A percentile compares a stretch with the other conserved stretches of the same genome.
Evolutionary conservation across 2,888 invertebrate species (phyloP).

Genomic region (Noctua janthina): DNA sequence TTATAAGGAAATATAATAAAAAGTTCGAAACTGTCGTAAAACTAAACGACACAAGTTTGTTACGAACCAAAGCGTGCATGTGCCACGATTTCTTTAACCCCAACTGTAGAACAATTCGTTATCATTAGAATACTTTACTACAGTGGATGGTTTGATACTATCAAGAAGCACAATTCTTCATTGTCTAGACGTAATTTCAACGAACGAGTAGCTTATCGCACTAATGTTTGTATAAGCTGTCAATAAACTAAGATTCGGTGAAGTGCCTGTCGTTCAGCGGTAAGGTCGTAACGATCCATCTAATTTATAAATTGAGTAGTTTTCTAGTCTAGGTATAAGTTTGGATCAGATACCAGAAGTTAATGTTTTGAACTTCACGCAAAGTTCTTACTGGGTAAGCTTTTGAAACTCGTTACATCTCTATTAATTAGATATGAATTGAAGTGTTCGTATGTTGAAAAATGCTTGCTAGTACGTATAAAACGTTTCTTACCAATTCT

Average conservation of each 20-base stretch:
- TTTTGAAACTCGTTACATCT: slow-evolving; percentile 9
- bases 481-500: not conserved
- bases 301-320: slow-evolving; percentile 32
- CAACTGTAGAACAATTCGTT: slow-evolving; percentile 45
- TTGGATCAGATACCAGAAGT: slow-evolving; percentile 40
- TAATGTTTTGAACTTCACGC: slow-evolving; percentile 9
- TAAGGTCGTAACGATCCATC: slow-evolving; percentile 22
- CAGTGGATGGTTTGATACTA: slow-evolving; percentile 9
- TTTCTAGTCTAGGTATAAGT: slow-evolving; percentile 30
- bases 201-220: slow-evolving; percentile 62
- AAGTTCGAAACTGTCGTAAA: slow-evolving; percentile 56
- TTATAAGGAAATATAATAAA: slow-evolving; percentile 26
- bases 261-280: slow-evolving; percentile 24
- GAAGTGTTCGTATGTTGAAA: not conserved
- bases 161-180: slow-evolving; percentile 43
- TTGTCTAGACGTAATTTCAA: slow-evolving; percentile 67
- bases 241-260: slow-evolving; percentile 27
- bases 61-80: slow-evolving; percentile 26
- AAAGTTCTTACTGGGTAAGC: not conserved
- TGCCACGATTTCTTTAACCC: slow-evolving; percentile 35
- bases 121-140: slow-evolving; percentile 41
- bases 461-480: not conserved
- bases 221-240: slow-evolving; percentile 47
- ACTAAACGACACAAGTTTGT: slow-evolving; percentile 48
- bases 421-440: slow-evolving; percentile 4